phyloP scores from a whole-genome alignment of 2,888 invertebrate species.

The Neoascia interrupta region DNA sequence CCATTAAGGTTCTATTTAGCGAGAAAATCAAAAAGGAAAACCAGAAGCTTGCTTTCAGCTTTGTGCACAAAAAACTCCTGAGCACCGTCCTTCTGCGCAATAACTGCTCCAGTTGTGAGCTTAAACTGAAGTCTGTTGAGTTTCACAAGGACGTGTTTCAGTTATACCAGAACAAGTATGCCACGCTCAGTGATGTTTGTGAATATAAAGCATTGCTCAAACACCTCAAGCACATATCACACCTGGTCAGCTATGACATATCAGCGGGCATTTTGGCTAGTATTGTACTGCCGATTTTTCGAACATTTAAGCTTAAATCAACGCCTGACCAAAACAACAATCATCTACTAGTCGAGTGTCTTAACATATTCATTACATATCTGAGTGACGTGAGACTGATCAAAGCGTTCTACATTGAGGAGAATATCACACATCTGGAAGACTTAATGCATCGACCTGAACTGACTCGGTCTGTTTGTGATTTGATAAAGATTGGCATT shows the following conservation, averaged over 20 bases:
- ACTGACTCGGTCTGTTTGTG: conserved; percentile 76
- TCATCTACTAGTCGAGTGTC: conserved; percentile 74
- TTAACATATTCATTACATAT: conserved; percentile 78
- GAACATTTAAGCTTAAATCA: conserved; percentile 72
- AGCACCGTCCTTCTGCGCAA: conserved; percentile 74
- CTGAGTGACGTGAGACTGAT: conserved; percentile 77
- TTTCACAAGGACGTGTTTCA: conserved; percentile 72
- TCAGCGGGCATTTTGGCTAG: conserved; percentile 76
- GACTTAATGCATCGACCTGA: conserved; percentile 76
- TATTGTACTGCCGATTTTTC: conserved; percentile 77
- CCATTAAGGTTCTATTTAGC: conserved; percentile 73
- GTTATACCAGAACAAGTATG: conserved; percentile 41
- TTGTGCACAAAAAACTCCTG: conserved; percentile 75
- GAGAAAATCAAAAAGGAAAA: conserved; percentile 71
- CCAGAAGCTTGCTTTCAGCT: conserved; percentile 76
- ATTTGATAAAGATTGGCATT: conserved; percentile 78
- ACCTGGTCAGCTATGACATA: conserved; percentile 75
- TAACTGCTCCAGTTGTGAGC: conserved; percentile 74
- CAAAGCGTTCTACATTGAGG: conserved; percentile 77
- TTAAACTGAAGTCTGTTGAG: conserved; percentile 74
- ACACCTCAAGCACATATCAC: conserved; percentile 77
- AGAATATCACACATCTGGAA: conserved; percentile 77
- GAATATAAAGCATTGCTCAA: conserved; percentile 72
- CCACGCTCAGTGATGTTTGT: conserved; percentile 43
- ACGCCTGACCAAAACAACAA: conserved; percentile 3